Percentiles rank a stretch among this genome's conserved stretches.
phyloP scores from a whole-genome alignment of 2,113 vertebrate genomes.

The Tupaia tana region DNA sequence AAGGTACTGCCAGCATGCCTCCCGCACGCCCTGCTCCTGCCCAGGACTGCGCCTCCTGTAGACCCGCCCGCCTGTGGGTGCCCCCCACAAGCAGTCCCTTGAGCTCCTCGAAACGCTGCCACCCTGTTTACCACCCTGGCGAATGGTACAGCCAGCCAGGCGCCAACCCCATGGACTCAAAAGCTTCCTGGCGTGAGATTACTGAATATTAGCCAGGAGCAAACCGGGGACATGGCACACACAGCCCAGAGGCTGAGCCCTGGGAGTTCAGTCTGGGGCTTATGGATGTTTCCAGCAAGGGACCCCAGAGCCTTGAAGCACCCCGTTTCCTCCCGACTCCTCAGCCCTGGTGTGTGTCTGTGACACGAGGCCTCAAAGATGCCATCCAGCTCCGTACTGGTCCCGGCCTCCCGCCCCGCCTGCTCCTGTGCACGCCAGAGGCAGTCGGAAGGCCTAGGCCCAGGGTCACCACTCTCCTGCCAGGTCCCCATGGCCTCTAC shows the following conservation, averaged over 20 bases:
- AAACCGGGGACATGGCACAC: rapidly evolving
- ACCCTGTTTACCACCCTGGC: rapidly evolving
- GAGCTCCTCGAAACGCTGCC: rapidly evolving
- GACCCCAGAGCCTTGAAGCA: rapidly evolving
- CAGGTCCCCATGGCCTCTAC: rapidly evolving
- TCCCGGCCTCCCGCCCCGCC: rapidly evolving
- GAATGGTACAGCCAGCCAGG: rapidly evolving
- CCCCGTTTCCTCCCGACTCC: rapidly evolving
- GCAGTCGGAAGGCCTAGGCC: rapidly evolving
- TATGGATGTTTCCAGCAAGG: rapidly evolving
- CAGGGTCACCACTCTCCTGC: neutral
- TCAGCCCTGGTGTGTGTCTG: neutral
- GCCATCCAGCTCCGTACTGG: rapidly evolving
- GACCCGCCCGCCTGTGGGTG: rapidly evolving
- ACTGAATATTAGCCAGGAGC: neutral
- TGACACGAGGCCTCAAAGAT: rapidly evolving
- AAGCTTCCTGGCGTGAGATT: neutral
- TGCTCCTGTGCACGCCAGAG: rapidly evolving
- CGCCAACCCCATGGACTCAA: rapidly evolving
- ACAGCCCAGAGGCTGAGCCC: neutral
- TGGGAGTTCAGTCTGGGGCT: rapidly evolving
- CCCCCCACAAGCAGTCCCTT: neutral
- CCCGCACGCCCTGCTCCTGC: neutral
- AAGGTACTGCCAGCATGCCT: rapidly evolving
- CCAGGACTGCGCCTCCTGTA: neutral